Conservation (phyloP, 2,797 vertebrate genomes). For the Sebastes vulpes region DNA sequence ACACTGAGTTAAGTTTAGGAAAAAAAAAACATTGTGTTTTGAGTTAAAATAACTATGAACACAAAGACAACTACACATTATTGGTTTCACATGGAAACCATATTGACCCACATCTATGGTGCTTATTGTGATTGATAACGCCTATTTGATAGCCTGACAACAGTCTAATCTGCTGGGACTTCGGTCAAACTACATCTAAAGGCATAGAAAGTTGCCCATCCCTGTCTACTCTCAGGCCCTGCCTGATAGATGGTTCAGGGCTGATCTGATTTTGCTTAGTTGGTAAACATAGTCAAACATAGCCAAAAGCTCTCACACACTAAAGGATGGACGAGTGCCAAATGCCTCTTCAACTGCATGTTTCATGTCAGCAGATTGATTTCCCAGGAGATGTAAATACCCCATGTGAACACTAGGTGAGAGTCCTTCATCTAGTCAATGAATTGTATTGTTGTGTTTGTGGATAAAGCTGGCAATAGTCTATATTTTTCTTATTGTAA, state of each 20-base stretch:
- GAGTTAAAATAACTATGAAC: no score
- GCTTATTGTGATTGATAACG: no score
- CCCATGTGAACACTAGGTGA: background rate
- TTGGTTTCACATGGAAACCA: background rate
- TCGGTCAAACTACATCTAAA: background rate
- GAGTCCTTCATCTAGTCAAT: background rate
- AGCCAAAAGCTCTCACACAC: background rate
- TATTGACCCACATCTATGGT: no score
- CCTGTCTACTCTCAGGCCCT: background rate
- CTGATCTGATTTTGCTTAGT: background rate
- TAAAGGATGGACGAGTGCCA: background rate
- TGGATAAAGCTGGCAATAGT: background rate
- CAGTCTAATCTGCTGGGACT: background rate
- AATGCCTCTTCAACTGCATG: background rate
- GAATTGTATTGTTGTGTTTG: background rate
- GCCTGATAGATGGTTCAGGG: background rate
- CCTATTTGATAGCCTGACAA: no score
- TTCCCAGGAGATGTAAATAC: background rate
- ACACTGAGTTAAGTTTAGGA: no score
- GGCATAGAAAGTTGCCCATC: background rate
- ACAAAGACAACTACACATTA: background rate
- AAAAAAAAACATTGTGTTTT: no score
- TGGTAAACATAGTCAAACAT: background rate
- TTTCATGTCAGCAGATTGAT: background rate
- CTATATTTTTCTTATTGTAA: background rate